Base-by-base conservation (phyloP, 2,113 vertebrate species). In the Marmota monax region DNA sequence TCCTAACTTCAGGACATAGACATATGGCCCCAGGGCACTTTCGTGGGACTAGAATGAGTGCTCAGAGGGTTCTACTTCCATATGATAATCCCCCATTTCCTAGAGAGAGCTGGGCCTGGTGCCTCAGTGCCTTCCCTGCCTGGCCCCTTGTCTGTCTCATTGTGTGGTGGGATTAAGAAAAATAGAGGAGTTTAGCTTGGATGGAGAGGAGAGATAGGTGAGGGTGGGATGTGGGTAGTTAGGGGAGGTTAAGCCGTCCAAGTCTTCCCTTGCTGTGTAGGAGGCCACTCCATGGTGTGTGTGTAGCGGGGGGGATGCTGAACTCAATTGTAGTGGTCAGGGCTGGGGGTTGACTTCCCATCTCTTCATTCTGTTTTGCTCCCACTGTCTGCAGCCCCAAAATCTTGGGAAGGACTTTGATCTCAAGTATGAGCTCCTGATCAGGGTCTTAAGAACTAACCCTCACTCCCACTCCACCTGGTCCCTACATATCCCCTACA, bases 401-500 rank as follows among this genome's bases (percentile, higher is more conserved):
- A 32, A 3, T 86, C 37, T 14, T 11, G 42, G 56, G 67, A 69
- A 95, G 17, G 25, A 53, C 53, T 94, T 42, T 63, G 73, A 53
- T 20, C 42, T 82, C 11, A 5, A 34, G 45, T 14, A 37, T 58
- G 37, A 14, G 17, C 7, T 74, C 20, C 80, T 23, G 0, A 12
- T 74, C 67, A 58, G 45, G 20, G 18, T 12, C 32, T 8, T 23
- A 82, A 65, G 67, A 63, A 73, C 10, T 42, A 72, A 18, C 0
- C 16, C 1, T n/a, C 2, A 7, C 6, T 27, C 23, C 22, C 17
- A 7, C 42, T 1, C 25, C 8, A 9, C 7, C 12, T 61, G 18
- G n/a, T 48, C 56, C 14, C n/a, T 23, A 18, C 37, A 23, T 4
- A 22, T 17, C 25, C 27, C 4, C 23, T 10, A 51, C 17, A 42